Evolutionary conservation across 2,113 vertebrate species (phyloP).

Genomic region (Halichoerus grypus): DNA sequence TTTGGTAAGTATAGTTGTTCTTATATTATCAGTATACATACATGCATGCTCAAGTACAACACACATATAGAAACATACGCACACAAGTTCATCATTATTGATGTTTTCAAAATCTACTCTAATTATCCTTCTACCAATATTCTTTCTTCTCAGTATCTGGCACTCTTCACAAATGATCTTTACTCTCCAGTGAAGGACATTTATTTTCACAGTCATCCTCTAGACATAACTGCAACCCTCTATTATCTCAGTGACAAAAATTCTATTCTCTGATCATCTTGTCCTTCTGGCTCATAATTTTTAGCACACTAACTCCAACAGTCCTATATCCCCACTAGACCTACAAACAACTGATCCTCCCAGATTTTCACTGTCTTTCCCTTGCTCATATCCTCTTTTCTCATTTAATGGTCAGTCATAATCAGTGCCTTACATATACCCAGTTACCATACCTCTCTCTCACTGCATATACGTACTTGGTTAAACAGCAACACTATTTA

Average conservation of each 20-base stretch:
- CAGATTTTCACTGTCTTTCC: neutral
- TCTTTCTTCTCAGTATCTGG: neutral
- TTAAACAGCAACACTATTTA: neutral
- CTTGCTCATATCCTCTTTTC: neutral
- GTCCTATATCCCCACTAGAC: neutral
- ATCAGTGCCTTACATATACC: neutral
- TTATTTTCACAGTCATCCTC: neutral
- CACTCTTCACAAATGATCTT: neutral
- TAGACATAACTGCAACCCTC: neutral
- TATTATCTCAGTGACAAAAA: neutral
- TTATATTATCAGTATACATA: neutral
- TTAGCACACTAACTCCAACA: neutral
- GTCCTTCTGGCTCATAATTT: neutral
- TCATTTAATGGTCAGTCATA: neutral
- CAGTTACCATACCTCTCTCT: neutral
- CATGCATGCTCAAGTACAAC: neutral
- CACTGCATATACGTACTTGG: neutral
- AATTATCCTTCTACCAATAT: neutral
- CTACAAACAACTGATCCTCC: neutral
- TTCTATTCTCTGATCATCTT: neutral
- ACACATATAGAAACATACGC: neutral
- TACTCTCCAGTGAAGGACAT: neutral
- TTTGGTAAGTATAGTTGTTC: neutral
- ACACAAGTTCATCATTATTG: neutral
- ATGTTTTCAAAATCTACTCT: neutral